Conservation (phyloP, 35 echinoderm and acorn worm species). For the Eucidaris tribuloides region DNA sequence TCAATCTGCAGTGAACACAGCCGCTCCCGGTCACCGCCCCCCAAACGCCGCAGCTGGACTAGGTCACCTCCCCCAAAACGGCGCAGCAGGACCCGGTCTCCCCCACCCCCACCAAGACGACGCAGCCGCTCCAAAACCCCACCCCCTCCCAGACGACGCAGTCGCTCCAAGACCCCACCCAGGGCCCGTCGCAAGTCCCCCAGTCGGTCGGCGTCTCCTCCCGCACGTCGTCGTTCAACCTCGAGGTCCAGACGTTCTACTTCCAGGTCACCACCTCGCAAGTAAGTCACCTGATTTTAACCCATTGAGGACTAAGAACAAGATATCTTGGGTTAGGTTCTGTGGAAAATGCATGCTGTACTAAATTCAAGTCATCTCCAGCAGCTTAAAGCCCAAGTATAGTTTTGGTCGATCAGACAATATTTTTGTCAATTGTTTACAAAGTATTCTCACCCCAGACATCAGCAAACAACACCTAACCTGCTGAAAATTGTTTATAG, state of each 20-base stretch:
- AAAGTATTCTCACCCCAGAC: no score
- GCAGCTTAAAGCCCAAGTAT: no score
- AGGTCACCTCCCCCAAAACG: not conserved
- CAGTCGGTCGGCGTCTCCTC: not conserved
- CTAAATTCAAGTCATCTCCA: no score
- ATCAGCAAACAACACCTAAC: no score
- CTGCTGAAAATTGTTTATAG: no score
- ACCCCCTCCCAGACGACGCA: not conserved
- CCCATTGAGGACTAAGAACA: no score
- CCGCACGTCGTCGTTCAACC: not conserved
- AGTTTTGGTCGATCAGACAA: no score
- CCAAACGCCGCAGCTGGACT: not conserved
- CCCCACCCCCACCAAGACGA: not conserved
- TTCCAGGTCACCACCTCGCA: constrained; percentile 20
- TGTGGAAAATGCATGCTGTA: no score
- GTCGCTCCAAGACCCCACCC: not conserved
- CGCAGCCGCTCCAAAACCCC: not conserved
- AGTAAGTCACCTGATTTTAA: no score
- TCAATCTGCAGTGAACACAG: not conserved
- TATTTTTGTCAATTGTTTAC: no score
- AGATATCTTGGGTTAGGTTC: no score
- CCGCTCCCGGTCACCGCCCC: not conserved
- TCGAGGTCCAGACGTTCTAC: constrained; percentile 5
- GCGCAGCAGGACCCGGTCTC: not conserved
- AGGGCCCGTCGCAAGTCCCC: not conserved